Percentiles rank a stretch among this genome's conserved stretches.
Evolutionary conservation across 2,113 vertebrate species (phyloP).

Genomic region (Gobius niger): DNA sequence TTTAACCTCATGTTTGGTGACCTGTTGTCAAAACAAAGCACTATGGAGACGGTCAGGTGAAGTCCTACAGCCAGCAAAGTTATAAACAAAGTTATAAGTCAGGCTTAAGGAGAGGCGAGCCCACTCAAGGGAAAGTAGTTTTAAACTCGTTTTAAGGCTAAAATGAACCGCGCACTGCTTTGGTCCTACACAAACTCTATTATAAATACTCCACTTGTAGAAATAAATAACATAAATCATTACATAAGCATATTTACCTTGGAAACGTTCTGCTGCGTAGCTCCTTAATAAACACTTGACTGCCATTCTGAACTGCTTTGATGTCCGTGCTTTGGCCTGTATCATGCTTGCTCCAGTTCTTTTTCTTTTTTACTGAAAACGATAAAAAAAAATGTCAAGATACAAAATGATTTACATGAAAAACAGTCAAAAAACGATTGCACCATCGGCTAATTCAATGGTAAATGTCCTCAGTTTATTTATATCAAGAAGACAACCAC

Average conservation of each 20-base stretch:
- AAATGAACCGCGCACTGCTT: too few relatives aligned
- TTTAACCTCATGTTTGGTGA: too few relatives aligned
- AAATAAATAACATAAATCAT: too few relatives aligned
- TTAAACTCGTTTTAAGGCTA: too few relatives aligned
- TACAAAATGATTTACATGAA: background rate
- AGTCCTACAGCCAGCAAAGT: too few relatives aligned
- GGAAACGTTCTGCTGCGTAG: constrained; percentile 94
- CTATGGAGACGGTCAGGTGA: too few relatives aligned
- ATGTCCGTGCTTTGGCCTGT: constrained; percentile 88
- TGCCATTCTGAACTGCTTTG: constrained; percentile 94
- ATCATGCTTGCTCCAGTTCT: constrained; percentile 93
- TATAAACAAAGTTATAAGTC: too few relatives aligned
- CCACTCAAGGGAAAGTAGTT: too few relatives aligned
- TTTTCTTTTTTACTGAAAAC: constrained; percentile 94
- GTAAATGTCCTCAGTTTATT: background rate
- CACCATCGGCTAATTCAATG: background rate
- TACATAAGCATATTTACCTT: constrained; percentile 75
- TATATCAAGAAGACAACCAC: background rate
- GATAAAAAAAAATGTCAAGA: constrained; percentile 8
- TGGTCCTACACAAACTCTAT: too few relatives aligned
- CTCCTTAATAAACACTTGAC: constrained; percentile 97
- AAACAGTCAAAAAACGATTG: background rate
- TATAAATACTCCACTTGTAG: too few relatives aligned
- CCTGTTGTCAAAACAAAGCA: too few relatives aligned
- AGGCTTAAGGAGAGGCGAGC: too few relatives aligned